phyloP scores from a whole-genome alignment of 2,797 vertebrate species.

The Rhinoraja longicauda region DNA sequence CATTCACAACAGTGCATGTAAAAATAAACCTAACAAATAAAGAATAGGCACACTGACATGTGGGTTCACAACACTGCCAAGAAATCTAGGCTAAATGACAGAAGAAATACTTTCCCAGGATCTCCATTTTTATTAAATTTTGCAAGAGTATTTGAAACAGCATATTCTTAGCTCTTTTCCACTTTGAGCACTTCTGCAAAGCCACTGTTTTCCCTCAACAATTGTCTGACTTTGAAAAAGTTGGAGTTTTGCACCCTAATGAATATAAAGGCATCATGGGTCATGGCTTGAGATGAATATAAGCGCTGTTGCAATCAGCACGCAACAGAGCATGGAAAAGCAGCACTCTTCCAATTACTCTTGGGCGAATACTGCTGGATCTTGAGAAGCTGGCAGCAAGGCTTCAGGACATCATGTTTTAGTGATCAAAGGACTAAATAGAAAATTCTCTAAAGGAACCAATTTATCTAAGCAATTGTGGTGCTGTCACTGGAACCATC shows the following conservation, averaged over 20 bases:
- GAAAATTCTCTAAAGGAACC: slow-evolving; percentile 8
- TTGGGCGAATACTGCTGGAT: background rate
- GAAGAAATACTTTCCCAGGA: background rate
- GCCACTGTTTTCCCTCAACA: background rate
- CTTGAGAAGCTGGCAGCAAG: background rate
- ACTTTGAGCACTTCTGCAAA: background rate
- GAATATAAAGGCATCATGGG: background rate
- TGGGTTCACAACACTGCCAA: background rate
- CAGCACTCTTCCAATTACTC: slow-evolving; percentile 12
- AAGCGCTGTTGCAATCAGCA: background rate
- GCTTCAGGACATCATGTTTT: background rate
- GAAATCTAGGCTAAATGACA: background rate
- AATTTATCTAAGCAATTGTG: slow-evolving; percentile 14
- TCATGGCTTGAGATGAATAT: slow-evolving; percentile 5
- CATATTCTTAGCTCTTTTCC: background rate
- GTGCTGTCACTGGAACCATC: slow-evolving; percentile 15
- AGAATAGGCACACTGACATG: background rate
- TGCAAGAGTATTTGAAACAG: background rate
- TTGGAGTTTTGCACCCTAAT: background rate
- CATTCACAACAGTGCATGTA: background rate
- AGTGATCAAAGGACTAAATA: slow-evolving; percentile 10
- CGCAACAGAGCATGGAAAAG: background rate
- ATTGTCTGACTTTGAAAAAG: background rate
- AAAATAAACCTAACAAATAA: background rate
- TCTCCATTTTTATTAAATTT: background rate